phyloP scores from a whole-genome alignment of 2,888 invertebrate genomes.

The Leptinotarsa peninsularis region DNA sequence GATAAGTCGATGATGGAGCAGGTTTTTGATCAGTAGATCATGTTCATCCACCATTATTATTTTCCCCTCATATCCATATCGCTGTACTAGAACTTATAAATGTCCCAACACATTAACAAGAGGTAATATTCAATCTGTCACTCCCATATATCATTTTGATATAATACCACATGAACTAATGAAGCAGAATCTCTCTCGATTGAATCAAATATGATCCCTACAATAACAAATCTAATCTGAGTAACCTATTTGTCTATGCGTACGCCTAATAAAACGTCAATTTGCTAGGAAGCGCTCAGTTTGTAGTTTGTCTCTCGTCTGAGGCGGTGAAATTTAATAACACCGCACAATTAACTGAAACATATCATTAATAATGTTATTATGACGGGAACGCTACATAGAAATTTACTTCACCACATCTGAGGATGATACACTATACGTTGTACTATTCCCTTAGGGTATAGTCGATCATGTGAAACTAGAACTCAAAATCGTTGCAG shows the following conservation, averaged over 20 bases:
- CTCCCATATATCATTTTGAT: neutral
- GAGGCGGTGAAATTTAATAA: conserved; percentile 3
- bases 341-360: neutral
- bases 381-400: too few species aligned
- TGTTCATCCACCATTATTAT: too few species aligned
- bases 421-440: too few species aligned
- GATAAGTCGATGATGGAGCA: too few species aligned
- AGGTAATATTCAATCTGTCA: neutral
- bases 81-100: too few species aligned
- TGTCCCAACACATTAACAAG: too few species aligned
- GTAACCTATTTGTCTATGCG: neutral
- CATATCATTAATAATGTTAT: conserved; percentile 3
- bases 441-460: too few species aligned
- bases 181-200: neutral
- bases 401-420: too few species aligned
- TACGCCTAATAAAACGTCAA: neutral
- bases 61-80: too few species aligned
- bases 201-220: neutral
- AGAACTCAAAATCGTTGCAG: too few species aligned
- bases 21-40: too few species aligned
- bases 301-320: conserved; percentile 9
- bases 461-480: too few species aligned
- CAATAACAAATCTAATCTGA: neutral
- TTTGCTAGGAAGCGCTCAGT: neutral
- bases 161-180: neutral